phyloP scores from a whole-genome alignment of 2,797 vertebrate genomes.

The Schizopygopsis malacanthus region DNA sequence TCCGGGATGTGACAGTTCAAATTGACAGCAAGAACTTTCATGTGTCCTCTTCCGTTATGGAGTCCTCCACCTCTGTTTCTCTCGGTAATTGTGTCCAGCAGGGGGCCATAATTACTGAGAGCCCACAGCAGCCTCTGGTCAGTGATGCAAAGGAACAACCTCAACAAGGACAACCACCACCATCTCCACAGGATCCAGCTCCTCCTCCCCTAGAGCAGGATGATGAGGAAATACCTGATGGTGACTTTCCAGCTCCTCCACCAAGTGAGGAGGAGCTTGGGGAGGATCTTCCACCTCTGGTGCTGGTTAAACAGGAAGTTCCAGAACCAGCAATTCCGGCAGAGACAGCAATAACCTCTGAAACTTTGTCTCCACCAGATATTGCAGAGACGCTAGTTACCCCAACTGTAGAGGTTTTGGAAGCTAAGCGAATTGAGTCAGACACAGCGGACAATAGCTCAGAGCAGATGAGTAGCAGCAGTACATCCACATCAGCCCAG shows the following conservation, averaged over 20 bases:
- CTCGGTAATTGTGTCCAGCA: conserved; percentile 86
- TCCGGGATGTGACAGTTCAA: conserved; percentile 96
- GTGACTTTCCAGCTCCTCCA: conserved; percentile 76
- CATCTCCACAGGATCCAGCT: conserved; percentile 72
- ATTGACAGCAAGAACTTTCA: conserved; percentile 95
- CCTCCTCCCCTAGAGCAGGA: conserved; percentile 69
- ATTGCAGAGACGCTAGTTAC: conserved; percentile 57
- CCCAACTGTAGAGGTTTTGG: conserved; percentile 68
- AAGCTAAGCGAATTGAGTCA: conserved; percentile 79
- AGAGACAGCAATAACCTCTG: conserved; percentile 52
- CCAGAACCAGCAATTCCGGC: conserved; percentile 57
- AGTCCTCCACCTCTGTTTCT: conserved; percentile 87
- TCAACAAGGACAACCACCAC: conserved; percentile 60
- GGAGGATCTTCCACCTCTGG: conserved; percentile 68
- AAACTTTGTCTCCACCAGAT: conserved; percentile 58
- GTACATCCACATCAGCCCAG: conserved; percentile 89
- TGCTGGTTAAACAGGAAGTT: conserved; percentile 72
- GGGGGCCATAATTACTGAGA: conserved; percentile 57
- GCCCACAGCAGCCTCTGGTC: conserved; percentile 62
- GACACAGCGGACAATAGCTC: conserved; percentile 87
- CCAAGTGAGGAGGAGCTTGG: conserved; percentile 77
- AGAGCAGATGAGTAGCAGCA: conserved; percentile 94
- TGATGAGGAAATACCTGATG: conserved; percentile 65
- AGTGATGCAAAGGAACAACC: conserved; percentile 48
- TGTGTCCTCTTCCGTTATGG: conserved; percentile 89